Percentiles rank a stretch among this genome's conserved stretches.
Conservation (phyloP, 2,113 vertebrate species). For the Erinaceus europaeus region DNA sequence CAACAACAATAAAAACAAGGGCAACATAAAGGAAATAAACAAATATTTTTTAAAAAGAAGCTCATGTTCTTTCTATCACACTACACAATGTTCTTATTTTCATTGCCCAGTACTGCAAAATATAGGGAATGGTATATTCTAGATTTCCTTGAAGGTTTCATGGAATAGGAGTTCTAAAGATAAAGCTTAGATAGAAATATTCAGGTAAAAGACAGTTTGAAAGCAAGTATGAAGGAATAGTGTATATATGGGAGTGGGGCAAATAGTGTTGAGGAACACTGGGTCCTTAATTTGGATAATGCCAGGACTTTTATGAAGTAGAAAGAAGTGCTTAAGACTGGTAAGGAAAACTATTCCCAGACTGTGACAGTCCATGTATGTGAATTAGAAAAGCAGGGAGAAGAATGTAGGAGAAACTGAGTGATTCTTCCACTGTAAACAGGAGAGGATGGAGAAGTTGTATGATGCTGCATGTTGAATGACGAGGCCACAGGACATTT, state of each 20-base stretch:
- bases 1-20: no score
- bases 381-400: no score
- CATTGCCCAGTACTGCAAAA: not conserved
- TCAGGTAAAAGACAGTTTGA: not conserved
- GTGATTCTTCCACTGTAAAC: no score
- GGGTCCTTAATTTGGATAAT: not conserved
- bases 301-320: not conserved
- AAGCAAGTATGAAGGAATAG: not conserved
- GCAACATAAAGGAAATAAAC: no score
- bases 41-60: no score
- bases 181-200: not conserved
- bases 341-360: not conserved
- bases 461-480: not conserved
- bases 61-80: not conserved
- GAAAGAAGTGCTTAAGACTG: not conserved
- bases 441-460: not conserved
- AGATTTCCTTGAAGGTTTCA: constrained; percentile 1
- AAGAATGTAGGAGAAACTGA: not conserved
- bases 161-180: not conserved
- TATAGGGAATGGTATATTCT: not conserved
- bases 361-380: not conserved
- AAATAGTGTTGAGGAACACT: not conserved
- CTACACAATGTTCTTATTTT: not conserved
- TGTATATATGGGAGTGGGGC: not conserved
- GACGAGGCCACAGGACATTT: not conserved